Evolutionary conservation across 2,888 invertebrate species (phyloP), one percentile per base, ranked within the genome.

Genomic region (Epistrophe grossulariae): DNA sequence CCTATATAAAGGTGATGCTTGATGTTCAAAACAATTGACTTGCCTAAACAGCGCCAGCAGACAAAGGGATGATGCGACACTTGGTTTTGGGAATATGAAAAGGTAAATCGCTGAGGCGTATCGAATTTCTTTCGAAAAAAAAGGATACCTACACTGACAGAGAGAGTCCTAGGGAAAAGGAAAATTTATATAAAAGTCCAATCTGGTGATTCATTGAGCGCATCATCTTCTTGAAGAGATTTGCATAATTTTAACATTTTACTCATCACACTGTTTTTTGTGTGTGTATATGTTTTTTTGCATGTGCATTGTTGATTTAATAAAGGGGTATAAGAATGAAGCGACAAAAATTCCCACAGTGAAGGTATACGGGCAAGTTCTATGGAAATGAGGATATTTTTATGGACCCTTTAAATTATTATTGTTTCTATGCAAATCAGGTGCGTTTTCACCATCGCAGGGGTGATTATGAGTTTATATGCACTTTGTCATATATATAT

Each of bases 71-170:
- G 45, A 24, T 17, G 64, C 74, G 71, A 71, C 79, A 70, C 48
- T 73, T 45, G 40, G 60, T 64, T 35, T 19, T 64, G 3, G 17
- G 35, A 7, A 31, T 31, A 45, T 38, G 62, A 78, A 80, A 72
- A 48, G 79, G 72, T 79, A 79, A 87, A 87, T 87, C 83, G 83
- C 48, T 68, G 76, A 87, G 83, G 87, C 87, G 76, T 87, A 83
- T 79, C 87, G 87, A 87, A 87, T 87, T 72, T 73, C 62, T 24
- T 38, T 7, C 15, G 0, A 62, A 40, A 62, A 62, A 45, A 57
- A 50, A 40, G 28, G 57, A 38, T 45, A 45, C 35, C 38, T 43
- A n/a, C n/a, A n/a, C n/a, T n/a, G n/a, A n/a, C n/a, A 48, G 5
- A 17, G 35, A 50, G n/a, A 35, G 45, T 38, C 35, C 11, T 10